Conservation (phyloP, 2,797 vertebrate species). For the Hemitrygon akajei region DNA sequence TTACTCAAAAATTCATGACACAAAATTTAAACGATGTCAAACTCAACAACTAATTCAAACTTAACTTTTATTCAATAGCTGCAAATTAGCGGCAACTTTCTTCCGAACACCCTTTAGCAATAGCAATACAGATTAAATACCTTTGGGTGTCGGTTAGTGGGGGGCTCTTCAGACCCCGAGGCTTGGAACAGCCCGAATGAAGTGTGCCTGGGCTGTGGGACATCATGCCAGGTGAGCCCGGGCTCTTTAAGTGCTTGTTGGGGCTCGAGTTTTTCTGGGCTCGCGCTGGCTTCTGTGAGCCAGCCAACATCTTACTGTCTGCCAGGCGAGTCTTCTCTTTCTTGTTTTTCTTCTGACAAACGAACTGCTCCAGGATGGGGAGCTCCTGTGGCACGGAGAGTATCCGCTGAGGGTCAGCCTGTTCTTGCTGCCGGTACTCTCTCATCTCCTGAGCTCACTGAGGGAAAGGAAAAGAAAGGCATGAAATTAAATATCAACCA, state of each 20-base stretch:
- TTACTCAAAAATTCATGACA: neutral
- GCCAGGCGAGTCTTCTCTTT: slow-evolving; percentile 8
- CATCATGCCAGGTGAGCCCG: neutral
- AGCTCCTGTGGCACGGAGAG: neutral
- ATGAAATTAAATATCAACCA: neutral
- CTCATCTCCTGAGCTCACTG: slow-evolving; percentile 37
- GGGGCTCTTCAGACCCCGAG: slow-evolving; percentile 21
- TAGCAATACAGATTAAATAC: neutral
- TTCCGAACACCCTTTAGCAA: neutral
- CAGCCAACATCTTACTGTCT: slow-evolving; percentile 31
- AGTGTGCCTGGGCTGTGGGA: slow-evolving; percentile 26
- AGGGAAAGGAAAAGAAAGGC: neutral
- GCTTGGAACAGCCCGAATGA: neutral
- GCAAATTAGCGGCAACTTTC: neutral
- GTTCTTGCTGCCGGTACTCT: slow-evolving; percentile 30
- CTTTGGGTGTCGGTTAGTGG: neutral
- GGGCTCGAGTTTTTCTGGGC: slow-evolving; percentile 18
- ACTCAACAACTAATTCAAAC: neutral
- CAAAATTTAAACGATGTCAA: neutral
- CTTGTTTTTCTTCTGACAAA: slow-evolving; percentile 32
- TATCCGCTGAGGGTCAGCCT: slow-evolving; percentile 19
- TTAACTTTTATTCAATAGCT: too few relatives aligned
- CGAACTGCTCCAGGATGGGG: slow-evolving; percentile 25
- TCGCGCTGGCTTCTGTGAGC: neutral
- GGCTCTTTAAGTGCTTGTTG: slow-evolving; percentile 37